phyloP scores from a whole-genome alignment of 2,113 vertebrate genomes.

The Phalacrocorax pelagicus region DNA sequence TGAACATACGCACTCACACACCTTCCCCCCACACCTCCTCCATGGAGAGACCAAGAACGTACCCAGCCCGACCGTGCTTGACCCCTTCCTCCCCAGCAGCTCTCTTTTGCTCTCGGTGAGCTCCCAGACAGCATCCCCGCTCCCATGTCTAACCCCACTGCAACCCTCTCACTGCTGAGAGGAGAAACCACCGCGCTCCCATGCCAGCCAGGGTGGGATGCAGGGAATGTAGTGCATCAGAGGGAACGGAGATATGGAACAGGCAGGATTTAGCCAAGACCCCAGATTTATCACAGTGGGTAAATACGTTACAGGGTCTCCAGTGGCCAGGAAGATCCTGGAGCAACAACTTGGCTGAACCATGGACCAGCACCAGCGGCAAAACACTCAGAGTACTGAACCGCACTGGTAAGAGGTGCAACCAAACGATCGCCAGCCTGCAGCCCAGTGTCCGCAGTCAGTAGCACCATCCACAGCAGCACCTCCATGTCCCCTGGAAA shows the following conservation, averaged over 20 bases:
- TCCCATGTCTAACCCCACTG: neutral
- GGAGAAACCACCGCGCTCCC: neutral
- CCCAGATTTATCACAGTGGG: neutral
- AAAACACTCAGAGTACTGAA: neutral
- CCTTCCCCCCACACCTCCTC: neutral
- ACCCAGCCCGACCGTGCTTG: fast-evolving
- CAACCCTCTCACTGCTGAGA: neutral
- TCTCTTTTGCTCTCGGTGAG: neutral
- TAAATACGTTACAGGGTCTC: neutral
- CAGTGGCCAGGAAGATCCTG: neutral
- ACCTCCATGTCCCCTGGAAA: neutral
- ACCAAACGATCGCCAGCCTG: neutral
- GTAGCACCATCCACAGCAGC: neutral
- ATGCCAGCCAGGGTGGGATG: neutral
- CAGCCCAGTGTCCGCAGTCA: neutral
- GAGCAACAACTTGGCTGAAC: neutral
- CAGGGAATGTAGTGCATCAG: neutral
- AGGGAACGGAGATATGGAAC: fast-evolving
- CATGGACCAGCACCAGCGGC: neutral
- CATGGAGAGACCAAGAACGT: neutral
- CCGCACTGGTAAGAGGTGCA: neutral
- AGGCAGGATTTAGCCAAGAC: neutral
- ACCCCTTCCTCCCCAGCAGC: neutral
- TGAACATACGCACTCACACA: neutral
- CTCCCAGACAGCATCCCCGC: neutral